phyloP scores from a whole-genome alignment of 2,888 invertebrate genomes.

The Coleophora flavipennella region DNA sequence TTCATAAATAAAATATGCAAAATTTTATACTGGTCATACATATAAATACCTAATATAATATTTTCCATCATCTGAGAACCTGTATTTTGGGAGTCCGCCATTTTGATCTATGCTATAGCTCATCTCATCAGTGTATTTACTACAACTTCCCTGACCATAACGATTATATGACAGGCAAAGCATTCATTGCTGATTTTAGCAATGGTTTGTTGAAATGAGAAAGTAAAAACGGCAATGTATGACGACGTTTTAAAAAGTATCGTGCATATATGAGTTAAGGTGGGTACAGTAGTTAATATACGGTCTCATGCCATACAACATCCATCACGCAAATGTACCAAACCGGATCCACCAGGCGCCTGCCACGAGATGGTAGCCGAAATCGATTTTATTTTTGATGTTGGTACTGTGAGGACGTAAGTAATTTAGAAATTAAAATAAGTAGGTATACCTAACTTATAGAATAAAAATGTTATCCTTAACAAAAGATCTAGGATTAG shows the following conservation, averaged over 20 bases:
- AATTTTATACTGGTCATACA: not conserved
- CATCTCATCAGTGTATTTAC: slow-evolving; percentile 38
- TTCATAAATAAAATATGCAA: not conserved
- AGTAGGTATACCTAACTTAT: too few species aligned
- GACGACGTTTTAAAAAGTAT: slow-evolving; percentile 9
- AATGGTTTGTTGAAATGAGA: not conserved
- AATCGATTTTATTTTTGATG: slow-evolving; percentile 37
- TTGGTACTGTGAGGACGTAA: slow-evolving; percentile 41
- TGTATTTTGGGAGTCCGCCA: slow-evolving; percentile 62
- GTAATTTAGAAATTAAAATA: slow-evolving; percentile 10
- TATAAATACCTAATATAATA: slow-evolving; percentile 31
- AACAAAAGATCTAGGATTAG: too few species aligned
- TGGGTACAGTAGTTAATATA: not conserved
- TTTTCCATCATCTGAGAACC: slow-evolving; percentile 47
- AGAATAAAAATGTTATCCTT: too few species aligned
- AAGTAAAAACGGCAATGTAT: slow-evolving; percentile 25
- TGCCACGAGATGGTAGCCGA: slow-evolving; percentile 36
- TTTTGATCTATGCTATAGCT: slow-evolving; percentile 45
- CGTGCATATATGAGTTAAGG: not conserved
- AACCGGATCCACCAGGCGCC: slow-evolving; percentile 54
- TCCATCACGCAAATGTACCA: slow-evolving; percentile 60
- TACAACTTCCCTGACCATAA: slow-evolving; percentile 16
- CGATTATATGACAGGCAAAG: not conserved
- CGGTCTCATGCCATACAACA: slow-evolving; percentile 33
- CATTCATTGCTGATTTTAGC: slow-evolving; percentile 20